A percentile compares a stretch with the other conserved stretches of the same genome.
Evolutionary conservation across 2,888 invertebrate genomes (phyloP).

Genomic region (Papilio gigon): DNA sequence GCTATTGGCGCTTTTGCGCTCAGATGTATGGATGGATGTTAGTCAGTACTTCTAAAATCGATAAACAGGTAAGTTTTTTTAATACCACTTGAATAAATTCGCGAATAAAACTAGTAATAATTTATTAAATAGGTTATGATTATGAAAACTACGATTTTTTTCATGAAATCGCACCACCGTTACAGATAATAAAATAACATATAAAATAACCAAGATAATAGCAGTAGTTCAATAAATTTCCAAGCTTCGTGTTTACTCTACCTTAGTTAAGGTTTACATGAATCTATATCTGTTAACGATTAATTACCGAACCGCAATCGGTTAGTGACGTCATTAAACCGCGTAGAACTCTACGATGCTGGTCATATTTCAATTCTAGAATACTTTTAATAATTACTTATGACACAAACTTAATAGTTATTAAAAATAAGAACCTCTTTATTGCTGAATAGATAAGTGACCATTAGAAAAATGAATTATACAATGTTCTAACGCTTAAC

Average conservation of each 20-base stretch:
- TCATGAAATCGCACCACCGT: neutral
- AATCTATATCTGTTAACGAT: slow-evolving; percentile 39
- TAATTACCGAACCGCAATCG: slow-evolving; percentile 46
- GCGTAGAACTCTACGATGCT: slow-evolving; percentile 15
- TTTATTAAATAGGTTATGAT: neutral
- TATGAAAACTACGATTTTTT: neutral
- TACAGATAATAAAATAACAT: slow-evolving; percentile 7
- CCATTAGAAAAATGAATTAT: no score
- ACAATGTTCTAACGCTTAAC: no score
- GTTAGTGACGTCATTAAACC: slow-evolving; percentile 51
- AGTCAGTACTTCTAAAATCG: no score
- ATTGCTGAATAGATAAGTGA: no score
- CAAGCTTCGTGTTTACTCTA: slow-evolving; percentile 30
- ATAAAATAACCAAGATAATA: slow-evolving; percentile 9
- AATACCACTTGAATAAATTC: neutral
- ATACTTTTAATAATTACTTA: neutral
- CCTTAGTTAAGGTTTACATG: slow-evolving; percentile 14
- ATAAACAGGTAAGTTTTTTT: neutral
- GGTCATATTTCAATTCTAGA: slow-evolving; percentile 14
- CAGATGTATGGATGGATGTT: no score
- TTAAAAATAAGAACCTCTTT: no score
- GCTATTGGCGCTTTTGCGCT: no score
- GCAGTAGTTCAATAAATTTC: slow-evolving; percentile 25
- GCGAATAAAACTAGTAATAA: no score
- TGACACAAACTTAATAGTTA: neutral